These are phyloP conservation scores for Mactra quadrangularis DNA, from an alignment of 1,140 invertebrate genomes.

Conservation along the genomic window DNA sequence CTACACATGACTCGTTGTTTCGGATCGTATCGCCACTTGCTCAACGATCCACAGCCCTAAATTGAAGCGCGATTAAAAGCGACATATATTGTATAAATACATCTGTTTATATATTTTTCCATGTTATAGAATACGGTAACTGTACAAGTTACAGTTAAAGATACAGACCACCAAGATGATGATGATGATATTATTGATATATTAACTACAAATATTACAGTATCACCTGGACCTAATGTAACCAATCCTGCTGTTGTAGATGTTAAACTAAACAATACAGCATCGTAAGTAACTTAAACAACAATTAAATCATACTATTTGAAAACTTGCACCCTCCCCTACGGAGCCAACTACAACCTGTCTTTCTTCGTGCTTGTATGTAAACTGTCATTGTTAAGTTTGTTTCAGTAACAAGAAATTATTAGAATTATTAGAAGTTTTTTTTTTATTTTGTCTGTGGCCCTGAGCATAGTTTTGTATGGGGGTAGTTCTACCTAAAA, in stretches of 20 bases:
- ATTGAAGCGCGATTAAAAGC: too few relatives aligned
- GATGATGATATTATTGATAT: conserved; percentile 48
- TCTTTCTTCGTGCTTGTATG: too few relatives aligned
- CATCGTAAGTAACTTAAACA: conserved; percentile 2
- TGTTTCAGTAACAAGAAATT: too few relatives aligned
- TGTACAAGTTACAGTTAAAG: conserved; percentile 22
- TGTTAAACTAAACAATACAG: conserved; percentile 29
- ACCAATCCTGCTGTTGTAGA: conserved; percentile 4
- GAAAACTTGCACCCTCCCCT: not conserved
- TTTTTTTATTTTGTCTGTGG: too few relatives aligned
- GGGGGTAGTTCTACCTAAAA: too few relatives aligned
- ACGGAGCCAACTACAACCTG: not conserved
- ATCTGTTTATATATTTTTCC: not conserved
- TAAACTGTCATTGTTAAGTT: too few relatives aligned
- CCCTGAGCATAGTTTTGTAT: too few relatives aligned
- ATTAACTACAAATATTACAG: conserved; percentile 24
- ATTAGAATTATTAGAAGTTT: too few relatives aligned
- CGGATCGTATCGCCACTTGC: too few relatives aligned
- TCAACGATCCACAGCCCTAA: too few relatives aligned
- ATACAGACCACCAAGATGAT: conserved; percentile 25
- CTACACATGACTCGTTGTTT: too few relatives aligned
- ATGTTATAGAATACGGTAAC: conserved; percentile 12
- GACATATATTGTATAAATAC: not conserved
- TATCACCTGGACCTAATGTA: conserved; percentile 27
- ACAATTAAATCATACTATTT: too few relatives aligned